These are phyloP conservation scores for Drosophila nr. fundita DNA, from an alignment of 2,888 invertebrate species.

Conservation along the genomic window DNA sequence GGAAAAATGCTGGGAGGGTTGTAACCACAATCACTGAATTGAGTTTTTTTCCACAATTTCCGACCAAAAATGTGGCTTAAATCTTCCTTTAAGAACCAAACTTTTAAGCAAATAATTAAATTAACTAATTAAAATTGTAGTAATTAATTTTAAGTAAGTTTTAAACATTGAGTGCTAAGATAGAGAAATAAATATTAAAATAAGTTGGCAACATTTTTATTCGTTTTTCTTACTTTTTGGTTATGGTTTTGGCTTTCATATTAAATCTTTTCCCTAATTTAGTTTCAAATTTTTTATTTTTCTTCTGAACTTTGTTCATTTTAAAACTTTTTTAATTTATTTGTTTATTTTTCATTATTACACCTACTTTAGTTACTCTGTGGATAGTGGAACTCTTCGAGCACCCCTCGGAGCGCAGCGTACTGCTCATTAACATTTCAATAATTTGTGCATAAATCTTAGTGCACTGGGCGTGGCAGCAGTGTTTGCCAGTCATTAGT, in stretches of 20 bases:
- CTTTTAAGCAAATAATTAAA: not conserved
- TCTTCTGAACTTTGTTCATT: no score
- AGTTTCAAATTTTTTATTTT: not conserved
- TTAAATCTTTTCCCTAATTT: no score
- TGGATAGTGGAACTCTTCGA: not conserved
- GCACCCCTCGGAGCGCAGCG: conserved; percentile 11
- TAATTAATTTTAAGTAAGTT: no score
- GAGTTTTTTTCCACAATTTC: not conserved
- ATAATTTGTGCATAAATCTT: conserved; percentile 25
- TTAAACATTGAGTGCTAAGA: not conserved
- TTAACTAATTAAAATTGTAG: not conserved
- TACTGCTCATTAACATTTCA: conserved; percentile 47
- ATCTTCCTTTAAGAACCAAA: not conserved
- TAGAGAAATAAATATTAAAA: not conserved
- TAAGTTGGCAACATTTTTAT: not conserved
- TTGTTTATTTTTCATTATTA: not conserved
- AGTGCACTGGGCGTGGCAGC: conserved; percentile 50
- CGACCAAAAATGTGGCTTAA: not conserved
- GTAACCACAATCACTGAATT: not conserved
- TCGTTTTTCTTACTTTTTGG: not conserved
- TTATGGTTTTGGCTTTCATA: not conserved
- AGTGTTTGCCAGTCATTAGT: conserved; percentile 69
- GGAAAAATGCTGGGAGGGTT: conserved; percentile 20
- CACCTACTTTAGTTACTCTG: not conserved
- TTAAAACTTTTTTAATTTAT: no score